phyloP scores from a whole-genome alignment of 1,140 invertebrate species.

The Ceratosolen fusciceps region DNA sequence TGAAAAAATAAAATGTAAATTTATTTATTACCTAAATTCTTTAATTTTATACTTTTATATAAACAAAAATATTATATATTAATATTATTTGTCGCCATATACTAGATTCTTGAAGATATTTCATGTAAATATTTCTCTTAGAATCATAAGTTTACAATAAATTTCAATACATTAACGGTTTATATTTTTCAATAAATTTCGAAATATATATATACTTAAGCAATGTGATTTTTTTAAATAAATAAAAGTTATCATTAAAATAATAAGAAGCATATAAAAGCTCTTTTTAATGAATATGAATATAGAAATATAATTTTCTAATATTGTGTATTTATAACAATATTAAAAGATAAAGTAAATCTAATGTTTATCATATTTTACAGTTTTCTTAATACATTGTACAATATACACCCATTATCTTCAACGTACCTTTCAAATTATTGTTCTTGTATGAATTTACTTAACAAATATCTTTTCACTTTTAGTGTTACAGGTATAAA shows the following conservation, averaged over 20 bases:
- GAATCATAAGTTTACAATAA: not conserved
- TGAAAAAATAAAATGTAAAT: conserved; percentile 7
- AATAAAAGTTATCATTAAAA: not conserved
- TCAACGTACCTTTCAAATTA: conserved; percentile 11
- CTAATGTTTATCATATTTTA: conserved; percentile 31
- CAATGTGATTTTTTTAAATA: not conserved
- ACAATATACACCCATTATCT: not conserved
- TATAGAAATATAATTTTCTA: conserved; percentile 9
- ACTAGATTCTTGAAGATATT: not conserved
- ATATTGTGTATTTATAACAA: not conserved
- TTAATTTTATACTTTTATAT: conserved; percentile 1
- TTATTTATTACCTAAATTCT: conserved; percentile 23
- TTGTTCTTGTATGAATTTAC: not conserved
- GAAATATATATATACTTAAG: not conserved
- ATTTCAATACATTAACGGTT: no score
- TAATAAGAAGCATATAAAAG: conserved; percentile 4
- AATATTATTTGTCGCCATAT: not conserved
- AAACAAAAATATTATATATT: not conserved
- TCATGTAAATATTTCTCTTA: not conserved
- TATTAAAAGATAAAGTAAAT: conserved; percentile 13
- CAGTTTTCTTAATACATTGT: conserved; percentile 19
- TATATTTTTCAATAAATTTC: no score
- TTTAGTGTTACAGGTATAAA: not conserved
- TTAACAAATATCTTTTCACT: conserved; percentile 6
- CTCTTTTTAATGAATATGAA: not conserved